Evolutionary conservation across 1,140 invertebrate genomes (phyloP).

Genomic region (Pomacea maculata): DNA sequence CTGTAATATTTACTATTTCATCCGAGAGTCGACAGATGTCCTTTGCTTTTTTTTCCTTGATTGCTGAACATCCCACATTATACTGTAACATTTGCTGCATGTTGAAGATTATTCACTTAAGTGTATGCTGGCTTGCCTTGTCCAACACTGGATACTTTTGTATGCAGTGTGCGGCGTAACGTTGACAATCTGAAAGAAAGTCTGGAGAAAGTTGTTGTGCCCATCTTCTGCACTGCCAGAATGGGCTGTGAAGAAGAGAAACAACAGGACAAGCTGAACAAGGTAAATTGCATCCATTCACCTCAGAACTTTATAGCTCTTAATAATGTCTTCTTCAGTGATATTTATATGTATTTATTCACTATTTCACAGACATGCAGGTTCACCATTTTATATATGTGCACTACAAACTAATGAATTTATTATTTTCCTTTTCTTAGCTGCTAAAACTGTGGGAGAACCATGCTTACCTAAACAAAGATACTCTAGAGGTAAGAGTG

Average conservation of each 20-base stretch:
- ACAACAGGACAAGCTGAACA: slow-evolving; percentile 88
- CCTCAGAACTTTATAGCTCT: too few species aligned
- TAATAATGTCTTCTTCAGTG: too few species aligned
- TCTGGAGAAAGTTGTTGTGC: slow-evolving; percentile 92
- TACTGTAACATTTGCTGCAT: too few species aligned
- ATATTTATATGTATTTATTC: too few species aligned
- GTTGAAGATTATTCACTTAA: too few species aligned
- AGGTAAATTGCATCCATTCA: slow-evolving; percentile 66
- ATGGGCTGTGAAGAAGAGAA: slow-evolving; percentile 79
- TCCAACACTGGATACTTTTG: neutral
- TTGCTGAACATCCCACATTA: neutral
- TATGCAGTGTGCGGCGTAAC: slow-evolving; percentile 87
- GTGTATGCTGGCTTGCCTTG: too few species aligned
- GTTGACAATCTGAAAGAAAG: slow-evolving; percentile 89
- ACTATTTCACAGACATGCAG: too few species aligned
- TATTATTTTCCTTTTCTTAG: slow-evolving; percentile 60
- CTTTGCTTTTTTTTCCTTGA: neutral
- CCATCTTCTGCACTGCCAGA: slow-evolving; percentile 94
- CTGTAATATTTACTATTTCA: neutral
- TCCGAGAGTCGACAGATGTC: neutral
- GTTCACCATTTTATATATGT: too few species aligned
- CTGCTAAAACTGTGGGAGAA: slow-evolving; percentile 93
- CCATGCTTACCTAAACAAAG: slow-evolving; percentile 91
- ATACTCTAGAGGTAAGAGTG: slow-evolving; percentile 76
- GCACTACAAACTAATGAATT: too few species aligned